Conservation (phyloP, 2,797 vertebrate genomes). For the Esox masquinongy region DNA sequence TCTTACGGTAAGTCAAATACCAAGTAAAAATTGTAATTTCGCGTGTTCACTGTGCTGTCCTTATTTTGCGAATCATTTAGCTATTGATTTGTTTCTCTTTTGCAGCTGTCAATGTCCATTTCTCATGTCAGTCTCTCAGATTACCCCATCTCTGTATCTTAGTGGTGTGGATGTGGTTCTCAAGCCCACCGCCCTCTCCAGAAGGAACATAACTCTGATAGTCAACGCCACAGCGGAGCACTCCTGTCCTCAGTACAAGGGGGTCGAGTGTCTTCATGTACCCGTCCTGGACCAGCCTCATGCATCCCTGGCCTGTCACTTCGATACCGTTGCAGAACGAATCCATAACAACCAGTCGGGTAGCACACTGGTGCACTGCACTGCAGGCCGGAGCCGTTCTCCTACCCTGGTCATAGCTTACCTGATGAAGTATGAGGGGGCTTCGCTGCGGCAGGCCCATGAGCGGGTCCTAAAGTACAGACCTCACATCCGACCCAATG, state of each 20-base stretch:
- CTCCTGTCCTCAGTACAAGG: constrained; percentile 35
- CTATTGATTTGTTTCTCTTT: background rate
- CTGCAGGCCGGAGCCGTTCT: constrained; percentile 67
- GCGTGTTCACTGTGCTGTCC: background rate
- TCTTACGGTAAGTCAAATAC: background rate
- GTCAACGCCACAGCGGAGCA: constrained; percentile 59
- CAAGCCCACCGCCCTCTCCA: constrained; percentile 44
- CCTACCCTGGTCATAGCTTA: constrained; percentile 69
- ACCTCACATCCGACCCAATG: constrained; percentile 69
- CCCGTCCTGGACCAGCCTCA: constrained; percentile 68
- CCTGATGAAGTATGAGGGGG: constrained; percentile 64
- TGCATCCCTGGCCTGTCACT: constrained; percentile 58
- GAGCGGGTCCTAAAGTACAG: constrained; percentile 54
- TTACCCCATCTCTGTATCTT: constrained; percentile 61
- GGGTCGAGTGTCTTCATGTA: constrained; percentile 53
- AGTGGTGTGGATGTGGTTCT: constrained; percentile 61
- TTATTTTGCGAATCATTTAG: background rate
- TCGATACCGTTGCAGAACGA: constrained; percentile 57
- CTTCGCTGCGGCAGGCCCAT: constrained; percentile 59
- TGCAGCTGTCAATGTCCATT: constrained; percentile 6
- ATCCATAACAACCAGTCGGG: constrained; percentile 64
- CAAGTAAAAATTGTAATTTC: background rate
- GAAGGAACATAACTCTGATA: constrained; percentile 66
- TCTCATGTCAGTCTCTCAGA: constrained; percentile 62
- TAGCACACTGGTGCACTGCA: constrained; percentile 70